These are phyloP conservation scores for Scolopax rusticola DNA, from an alignment of 2,797 vertebrate genomes.

Conservation along the genomic window DNA sequence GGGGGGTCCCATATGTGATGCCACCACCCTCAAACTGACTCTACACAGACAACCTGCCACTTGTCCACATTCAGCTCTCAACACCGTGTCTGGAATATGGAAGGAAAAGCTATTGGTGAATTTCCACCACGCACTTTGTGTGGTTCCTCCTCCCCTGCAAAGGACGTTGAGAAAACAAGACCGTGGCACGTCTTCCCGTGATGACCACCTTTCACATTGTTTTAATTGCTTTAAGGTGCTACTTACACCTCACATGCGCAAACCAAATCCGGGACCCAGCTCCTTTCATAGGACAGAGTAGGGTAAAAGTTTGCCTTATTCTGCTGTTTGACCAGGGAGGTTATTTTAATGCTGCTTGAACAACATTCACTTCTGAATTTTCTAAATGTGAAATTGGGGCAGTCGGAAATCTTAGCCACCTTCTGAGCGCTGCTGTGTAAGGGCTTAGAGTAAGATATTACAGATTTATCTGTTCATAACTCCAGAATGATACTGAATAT, in stretches of 20 bases:
- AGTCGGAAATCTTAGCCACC: background rate
- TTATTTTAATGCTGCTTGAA: slow-evolving; percentile 31
- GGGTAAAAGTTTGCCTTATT: background rate
- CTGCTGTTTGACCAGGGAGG: background rate
- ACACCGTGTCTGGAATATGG: background rate
- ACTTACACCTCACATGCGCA: background rate
- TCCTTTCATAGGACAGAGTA: background rate
- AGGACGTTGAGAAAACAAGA: background rate
- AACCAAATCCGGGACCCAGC: background rate
- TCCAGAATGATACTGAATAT: background rate
- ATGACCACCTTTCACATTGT: background rate
- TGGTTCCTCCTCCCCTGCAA: background rate
- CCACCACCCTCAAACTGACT: background rate
- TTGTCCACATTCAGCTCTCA: background rate
- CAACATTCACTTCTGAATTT: slow-evolving; percentile 2
- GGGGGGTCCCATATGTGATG: background rate
- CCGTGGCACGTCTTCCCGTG: background rate
- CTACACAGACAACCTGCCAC: background rate
- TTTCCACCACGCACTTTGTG: background rate
- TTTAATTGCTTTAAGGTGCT: background rate
- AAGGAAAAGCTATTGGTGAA: background rate
- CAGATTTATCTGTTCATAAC: background rate
- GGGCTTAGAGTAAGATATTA: background rate
- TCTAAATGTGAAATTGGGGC: background rate
- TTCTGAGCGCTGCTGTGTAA: background rate